Evolutionary conservation across 2,797 vertebrate genomes (phyloP), one percentile per base, ranked within the genome.

Genomic region (Phyllotis vaccarum): DNA sequence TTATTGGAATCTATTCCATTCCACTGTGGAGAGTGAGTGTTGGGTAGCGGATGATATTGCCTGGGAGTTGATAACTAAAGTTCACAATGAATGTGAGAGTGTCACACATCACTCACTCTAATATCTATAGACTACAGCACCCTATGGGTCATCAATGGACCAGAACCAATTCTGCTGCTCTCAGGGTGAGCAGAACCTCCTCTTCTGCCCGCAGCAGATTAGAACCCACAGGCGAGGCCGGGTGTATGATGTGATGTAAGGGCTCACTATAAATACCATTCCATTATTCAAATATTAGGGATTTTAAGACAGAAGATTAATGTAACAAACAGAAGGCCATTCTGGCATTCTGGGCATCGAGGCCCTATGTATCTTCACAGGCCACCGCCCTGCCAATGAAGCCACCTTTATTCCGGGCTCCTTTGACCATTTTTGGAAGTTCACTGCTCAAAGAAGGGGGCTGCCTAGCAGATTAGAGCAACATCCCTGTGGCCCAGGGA

Each of bases 81-180:
- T 12, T 49, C 21, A 52, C 16, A 34, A 17, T 6, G 6, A 40
- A 14, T 3, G 14, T 0, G 1, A 2, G 8, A 22, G 29, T 54
- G 58, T 31, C 1, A 2, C 34, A 29, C 0, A 2, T 1, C 24
- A 5, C 46, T 80, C 29, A 0, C 24, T 80, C 58, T 27, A n/a
- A 5, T 43, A 13, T 9, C 66, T 29, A 34, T 14, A 43, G 37
- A 10, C 1, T 1, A 3, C 13, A 2, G 70, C 10, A 0, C 17
- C 74, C 75, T 16, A 64, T 2, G 24, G 56, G 88, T 37, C 58
- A 40, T n/a, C 11, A 2, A 2, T 34, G 6, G 60, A 6, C 66
- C 83, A 46, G 74, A 72, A 58, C 17, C n/a, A 87, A 56, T 70
- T 68, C 27, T 4, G 27, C 43, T 12, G 12, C 49, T 34, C 11